Percentiles rank a stretch among this genome's conserved stretches.
phyloP scores from a whole-genome alignment of 2,888 invertebrate genomes.

The Drosophila borealis region DNA sequence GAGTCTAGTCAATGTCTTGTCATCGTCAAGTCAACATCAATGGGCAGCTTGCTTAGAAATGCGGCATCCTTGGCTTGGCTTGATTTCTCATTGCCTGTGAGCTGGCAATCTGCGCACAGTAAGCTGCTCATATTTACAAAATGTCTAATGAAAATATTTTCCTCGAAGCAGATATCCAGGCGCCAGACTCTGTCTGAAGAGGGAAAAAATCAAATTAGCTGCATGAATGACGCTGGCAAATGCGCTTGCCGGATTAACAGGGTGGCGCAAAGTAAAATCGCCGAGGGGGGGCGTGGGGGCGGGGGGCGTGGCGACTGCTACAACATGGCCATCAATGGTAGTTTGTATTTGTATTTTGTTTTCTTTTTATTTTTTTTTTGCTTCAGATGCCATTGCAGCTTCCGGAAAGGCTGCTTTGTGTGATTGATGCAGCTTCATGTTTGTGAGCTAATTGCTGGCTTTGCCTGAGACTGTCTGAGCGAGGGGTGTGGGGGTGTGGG shows the following conservation, averaged over 20 bases:
- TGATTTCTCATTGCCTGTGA: slow-evolving; percentile 56
- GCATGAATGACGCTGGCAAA: slow-evolving; percentile 73
- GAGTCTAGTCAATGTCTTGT: slow-evolving; percentile 48
- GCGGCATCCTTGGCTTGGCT: slow-evolving; percentile 37
- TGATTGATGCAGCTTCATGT: slow-evolving; percentile 67
- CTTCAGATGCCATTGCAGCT: slow-evolving; percentile 23
- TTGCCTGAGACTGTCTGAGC: neutral
- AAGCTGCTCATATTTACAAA: slow-evolving; percentile 77
- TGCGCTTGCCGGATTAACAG: slow-evolving; percentile 68
- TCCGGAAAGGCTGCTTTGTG: slow-evolving; percentile 32
- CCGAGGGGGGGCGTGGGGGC: neutral
- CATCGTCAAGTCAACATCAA: slow-evolving; percentile 51
- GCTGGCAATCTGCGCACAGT: slow-evolving; percentile 41
- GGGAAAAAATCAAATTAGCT: slow-evolving; percentile 75
- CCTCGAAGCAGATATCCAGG: slow-evolving; percentile 35
- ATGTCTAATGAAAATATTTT: slow-evolving; percentile 79
- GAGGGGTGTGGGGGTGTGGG: neutral
- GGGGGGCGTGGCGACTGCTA: slow-evolving; percentile 42
- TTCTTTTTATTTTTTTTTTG: neutral
- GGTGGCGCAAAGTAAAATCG: neutral
- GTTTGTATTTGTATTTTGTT: slow-evolving; percentile 17
- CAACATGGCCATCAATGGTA: slow-evolving; percentile 39
- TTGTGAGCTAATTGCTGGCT: slow-evolving; percentile 70
- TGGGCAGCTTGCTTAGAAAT: slow-evolving; percentile 8
- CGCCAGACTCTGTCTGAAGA: slow-evolving; percentile 25